phyloP scores from a whole-genome alignment of 2,797 vertebrate genomes.

The Acrossocheilus fasciatus region DNA sequence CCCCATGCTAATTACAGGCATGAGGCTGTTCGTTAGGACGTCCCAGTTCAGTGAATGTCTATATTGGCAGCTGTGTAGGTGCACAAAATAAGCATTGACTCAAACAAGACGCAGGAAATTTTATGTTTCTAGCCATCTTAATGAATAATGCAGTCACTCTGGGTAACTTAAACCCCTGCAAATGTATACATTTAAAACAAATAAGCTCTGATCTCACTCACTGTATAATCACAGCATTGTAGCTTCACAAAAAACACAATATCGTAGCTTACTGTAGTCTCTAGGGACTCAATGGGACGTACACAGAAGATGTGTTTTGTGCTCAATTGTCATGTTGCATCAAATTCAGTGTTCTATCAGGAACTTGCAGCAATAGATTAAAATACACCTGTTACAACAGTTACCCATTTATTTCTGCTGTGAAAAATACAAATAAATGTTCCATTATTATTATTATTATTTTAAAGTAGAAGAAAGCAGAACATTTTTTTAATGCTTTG shows the following conservation, averaged over 20 bases:
- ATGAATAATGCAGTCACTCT: conserved; percentile 1
- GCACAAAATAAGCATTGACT: conserved; percentile 19
- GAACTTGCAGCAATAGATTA: too few species aligned
- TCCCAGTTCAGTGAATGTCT: conserved; percentile 35
- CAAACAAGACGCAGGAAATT: not conserved
- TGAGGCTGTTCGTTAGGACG: conserved; percentile 33
- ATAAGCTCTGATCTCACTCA: not conserved
- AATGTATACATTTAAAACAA: not conserved
- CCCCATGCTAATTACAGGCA: conserved; percentile 44
- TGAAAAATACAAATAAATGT: too few species aligned
- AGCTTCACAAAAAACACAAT: not conserved
- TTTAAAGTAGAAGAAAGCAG: too few species aligned
- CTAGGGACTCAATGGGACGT: too few species aligned
- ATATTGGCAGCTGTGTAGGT: conserved; percentile 29
- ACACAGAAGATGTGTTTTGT: too few species aligned
- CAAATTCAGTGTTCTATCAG: not conserved
- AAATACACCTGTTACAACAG: too few species aligned
- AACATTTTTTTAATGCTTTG: too few species aligned
- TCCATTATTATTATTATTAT: too few species aligned
- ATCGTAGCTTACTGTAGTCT: too few species aligned
- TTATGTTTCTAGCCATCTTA: not conserved
- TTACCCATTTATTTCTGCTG: too few species aligned
- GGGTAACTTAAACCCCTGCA: not conserved
- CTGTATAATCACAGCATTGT: not conserved
- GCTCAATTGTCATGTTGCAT: not conserved